These are phyloP conservation scores for Oligia fasciuncula DNA, from an alignment of 2,888 invertebrate species.

Conservation along the genomic window DNA sequence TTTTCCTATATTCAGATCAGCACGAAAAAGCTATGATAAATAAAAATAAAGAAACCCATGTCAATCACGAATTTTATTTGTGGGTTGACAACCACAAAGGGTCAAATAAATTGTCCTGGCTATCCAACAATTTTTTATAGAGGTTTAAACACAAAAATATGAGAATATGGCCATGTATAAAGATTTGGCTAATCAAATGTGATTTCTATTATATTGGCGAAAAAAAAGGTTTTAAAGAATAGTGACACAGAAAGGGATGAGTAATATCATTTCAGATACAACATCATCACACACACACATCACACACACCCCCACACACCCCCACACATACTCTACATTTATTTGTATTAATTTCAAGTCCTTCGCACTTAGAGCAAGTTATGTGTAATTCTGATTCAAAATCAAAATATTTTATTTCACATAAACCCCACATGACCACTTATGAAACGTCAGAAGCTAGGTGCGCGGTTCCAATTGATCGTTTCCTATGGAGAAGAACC, in stretches of 20 bases:
- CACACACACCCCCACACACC: too few species aligned
- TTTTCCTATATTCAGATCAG: slow-evolving; percentile 19
- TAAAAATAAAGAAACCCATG: slow-evolving; percentile 54
- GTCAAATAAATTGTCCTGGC: slow-evolving; percentile 8
- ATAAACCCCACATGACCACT: not conserved
- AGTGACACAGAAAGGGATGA: not conserved
- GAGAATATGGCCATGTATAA: not conserved
- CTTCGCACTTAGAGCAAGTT: not conserved
- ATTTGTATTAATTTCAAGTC: not conserved
- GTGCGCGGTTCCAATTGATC: not conserved
- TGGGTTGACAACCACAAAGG: slow-evolving; percentile 45
- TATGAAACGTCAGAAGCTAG: not conserved
- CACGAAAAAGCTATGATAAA: slow-evolving; percentile 29
- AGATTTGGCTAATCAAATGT: not conserved
- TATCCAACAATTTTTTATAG: not conserved
- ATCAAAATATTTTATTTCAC: not conserved
- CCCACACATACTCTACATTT: not conserved
- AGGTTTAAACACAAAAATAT: slow-evolving; percentile 16
- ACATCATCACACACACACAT: not conserved
- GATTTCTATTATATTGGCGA: not conserved
- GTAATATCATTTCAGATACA: not conserved
- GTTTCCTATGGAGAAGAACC: not conserved
- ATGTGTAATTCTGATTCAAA: not conserved
- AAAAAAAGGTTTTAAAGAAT: not conserved
- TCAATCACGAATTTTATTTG: slow-evolving; percentile 52